A percentile compares a stretch with the other conserved stretches of the same genome.
Conservation (phyloP, 1,140 invertebrate genomes). For the Palaemon carinicauda region DNA sequence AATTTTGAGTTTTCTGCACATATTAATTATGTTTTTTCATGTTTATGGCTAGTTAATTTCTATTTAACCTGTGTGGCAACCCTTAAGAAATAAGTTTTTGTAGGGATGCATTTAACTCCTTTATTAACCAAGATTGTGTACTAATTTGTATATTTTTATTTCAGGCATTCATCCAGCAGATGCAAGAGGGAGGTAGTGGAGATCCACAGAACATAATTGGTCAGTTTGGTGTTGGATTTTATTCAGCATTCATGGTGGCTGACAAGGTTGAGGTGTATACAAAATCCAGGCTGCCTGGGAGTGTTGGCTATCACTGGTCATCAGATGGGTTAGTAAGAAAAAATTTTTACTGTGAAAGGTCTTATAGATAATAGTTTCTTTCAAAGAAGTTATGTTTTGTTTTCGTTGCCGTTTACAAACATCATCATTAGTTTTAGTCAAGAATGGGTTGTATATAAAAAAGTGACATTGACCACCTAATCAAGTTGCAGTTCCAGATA, state of each 20-base stretch:
- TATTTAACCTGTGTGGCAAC: too few relatives aligned
- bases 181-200: slow-evolving; percentile 77
- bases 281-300: slow-evolving; percentile 69
- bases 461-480: too few relatives aligned
- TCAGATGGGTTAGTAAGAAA: slow-evolving; percentile 77
- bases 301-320: slow-evolving; percentile 81
- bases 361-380: too few relatives aligned
- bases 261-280: slow-evolving; percentile 93
- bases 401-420: too few relatives aligned
- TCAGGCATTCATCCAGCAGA: slow-evolving; percentile 79
- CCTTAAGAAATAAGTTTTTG: not conserved
- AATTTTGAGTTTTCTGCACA: too few relatives aligned
- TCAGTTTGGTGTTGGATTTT: slow-evolving; percentile 98
- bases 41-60: too few relatives aligned
- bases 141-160: slow-evolving; percentile 22
- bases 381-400: too few relatives aligned
- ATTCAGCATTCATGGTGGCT: slow-evolving; percentile 96
- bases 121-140: not conserved
- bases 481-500: too few relatives aligned
- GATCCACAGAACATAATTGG: slow-evolving; percentile 85
- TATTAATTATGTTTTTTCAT: too few relatives aligned
- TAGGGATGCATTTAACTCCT: not conserved
- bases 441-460: too few relatives aligned
- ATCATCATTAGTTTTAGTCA: too few relatives aligned
- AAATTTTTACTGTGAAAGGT: too few relatives aligned